A percentile compares a stretch with the other conserved stretches of the same genome.
These are phyloP conservation scores for Penaeus chinensis DNA, from an alignment of 1,140 invertebrate species.

Conservation along the genomic window DNA sequence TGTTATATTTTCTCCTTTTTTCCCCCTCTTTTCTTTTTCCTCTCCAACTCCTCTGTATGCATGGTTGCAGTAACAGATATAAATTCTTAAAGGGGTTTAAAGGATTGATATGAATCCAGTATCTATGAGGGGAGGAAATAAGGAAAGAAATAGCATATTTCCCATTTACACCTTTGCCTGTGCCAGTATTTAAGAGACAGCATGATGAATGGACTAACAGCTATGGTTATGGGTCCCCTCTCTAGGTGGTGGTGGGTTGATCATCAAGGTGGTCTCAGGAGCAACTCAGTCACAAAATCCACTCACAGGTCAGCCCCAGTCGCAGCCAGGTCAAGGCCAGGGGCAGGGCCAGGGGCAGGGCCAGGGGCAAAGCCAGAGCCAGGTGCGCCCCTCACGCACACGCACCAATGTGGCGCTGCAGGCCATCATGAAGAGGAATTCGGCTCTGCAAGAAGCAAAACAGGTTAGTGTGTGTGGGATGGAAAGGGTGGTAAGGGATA, in stretches of 20 bases:
- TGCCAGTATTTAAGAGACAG: too few species aligned
- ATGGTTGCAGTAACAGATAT: too few species aligned
- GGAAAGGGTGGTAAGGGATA: too few species aligned
- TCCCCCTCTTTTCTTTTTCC: too few species aligned
- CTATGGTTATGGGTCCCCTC: too few species aligned
- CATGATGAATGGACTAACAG: too few species aligned
- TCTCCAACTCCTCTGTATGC: too few species aligned
- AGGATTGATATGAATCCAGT: too few species aligned
- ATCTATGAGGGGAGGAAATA: background rate
- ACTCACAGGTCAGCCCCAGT: slow-evolving; percentile 27
- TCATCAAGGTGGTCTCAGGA: slow-evolving; percentile 25
- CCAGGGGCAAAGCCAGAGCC: slow-evolving; percentile 6
- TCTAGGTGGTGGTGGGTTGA: slow-evolving; percentile 5
- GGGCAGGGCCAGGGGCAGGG: slow-evolving; percentile 15
- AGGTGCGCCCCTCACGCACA: slow-evolving; percentile 68
- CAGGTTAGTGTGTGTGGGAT: slow-evolving; percentile 38
- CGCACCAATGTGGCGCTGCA: slow-evolving; percentile 81
- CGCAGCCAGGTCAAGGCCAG: slow-evolving; percentile 1
- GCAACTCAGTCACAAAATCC: slow-evolving; percentile 11
- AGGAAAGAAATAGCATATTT: background rate
- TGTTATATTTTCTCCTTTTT: too few species aligned
- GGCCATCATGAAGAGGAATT: slow-evolving; percentile 76
- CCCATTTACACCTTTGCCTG: too few species aligned
- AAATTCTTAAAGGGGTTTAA: too few species aligned
- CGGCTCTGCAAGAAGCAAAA: slow-evolving; percentile 58